Conservation (phyloP, 2,888 invertebrate species). For the Patella pellucida region DNA sequence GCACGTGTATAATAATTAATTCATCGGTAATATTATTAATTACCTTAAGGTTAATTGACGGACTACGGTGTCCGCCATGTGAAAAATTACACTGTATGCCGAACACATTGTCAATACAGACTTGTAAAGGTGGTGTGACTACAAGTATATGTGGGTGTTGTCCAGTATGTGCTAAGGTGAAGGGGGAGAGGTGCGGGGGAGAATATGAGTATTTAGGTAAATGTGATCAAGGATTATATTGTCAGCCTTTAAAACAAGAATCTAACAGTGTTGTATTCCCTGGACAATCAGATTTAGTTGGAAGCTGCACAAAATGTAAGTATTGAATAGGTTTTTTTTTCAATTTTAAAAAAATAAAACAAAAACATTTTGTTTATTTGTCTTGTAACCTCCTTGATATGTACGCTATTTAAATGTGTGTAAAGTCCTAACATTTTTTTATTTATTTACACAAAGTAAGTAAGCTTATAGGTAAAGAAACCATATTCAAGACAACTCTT, state of each 20-base stretch:
- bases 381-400: background rate
- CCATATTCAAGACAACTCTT: background rate
- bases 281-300: constrained; percentile 40
- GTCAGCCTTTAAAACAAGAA: constrained; percentile 34
- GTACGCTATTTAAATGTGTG: background rate
- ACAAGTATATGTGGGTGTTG: constrained; percentile 69
- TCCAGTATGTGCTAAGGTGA: constrained; percentile 67
- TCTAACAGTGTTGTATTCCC: constrained; percentile 13
- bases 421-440: background rate
- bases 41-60: constrained; percentile 9
- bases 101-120: constrained; percentile 48
- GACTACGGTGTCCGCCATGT: constrained; percentile 67
- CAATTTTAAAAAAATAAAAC: background rate
- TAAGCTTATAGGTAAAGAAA: background rate
- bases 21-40: background rate
- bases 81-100: constrained; percentile 67
- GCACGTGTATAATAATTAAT: too few species aligned
- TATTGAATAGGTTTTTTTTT: background rate
- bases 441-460: background rate
- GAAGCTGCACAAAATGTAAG: constrained; percentile 52
- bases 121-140: constrained; percentile 65
- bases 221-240: constrained; percentile 65
- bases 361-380: background rate
- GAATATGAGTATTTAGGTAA: constrained; percentile 66
- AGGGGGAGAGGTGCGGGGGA: constrained; percentile 67